Evolutionary conservation across 2,113 vertebrate species (phyloP).

Genomic region (Pyrgilauda ruficollis): DNA sequence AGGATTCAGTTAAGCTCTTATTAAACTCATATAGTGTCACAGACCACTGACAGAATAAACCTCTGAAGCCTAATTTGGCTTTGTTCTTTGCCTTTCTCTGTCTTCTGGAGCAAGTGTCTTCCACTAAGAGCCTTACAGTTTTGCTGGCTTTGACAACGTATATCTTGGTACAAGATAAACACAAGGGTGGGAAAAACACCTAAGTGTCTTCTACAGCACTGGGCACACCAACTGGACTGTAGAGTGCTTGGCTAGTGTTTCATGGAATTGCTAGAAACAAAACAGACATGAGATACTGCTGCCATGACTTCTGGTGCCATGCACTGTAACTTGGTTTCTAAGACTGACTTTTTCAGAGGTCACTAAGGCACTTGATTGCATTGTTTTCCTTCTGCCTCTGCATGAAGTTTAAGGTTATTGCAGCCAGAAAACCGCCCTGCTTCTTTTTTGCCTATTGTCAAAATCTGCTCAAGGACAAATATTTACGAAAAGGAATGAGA

Average conservation of each 20-base stretch:
- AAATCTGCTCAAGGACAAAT: not conserved
- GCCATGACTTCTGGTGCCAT: not conserved
- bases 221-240: not conserved
- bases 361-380: not conserved
- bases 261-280: not conserved
- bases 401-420: not conserved
- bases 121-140: not conserved
- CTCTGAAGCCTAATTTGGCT: not conserved
- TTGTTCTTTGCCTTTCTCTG: not conserved
- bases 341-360: not conserved
- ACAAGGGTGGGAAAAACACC: not conserved
- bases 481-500: not conserved
- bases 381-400: not conserved
- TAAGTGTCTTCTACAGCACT: not conserved
- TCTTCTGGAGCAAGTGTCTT: not conserved
- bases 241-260: not conserved
- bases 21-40: not conserved
- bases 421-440: not conserved
- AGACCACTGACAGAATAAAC: slow-evolving; percentile 7
- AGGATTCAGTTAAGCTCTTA: slow-evolving; percentile 16
- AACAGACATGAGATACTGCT: not conserved
- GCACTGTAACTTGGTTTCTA: not conserved
- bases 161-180: not conserved
- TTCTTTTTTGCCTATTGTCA: not conserved
- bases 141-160: not conserved